These are phyloP conservation scores for Pararge aegeria DNA, from an alignment of 1,140 invertebrate genomes.

Conservation along the genomic window DNA sequence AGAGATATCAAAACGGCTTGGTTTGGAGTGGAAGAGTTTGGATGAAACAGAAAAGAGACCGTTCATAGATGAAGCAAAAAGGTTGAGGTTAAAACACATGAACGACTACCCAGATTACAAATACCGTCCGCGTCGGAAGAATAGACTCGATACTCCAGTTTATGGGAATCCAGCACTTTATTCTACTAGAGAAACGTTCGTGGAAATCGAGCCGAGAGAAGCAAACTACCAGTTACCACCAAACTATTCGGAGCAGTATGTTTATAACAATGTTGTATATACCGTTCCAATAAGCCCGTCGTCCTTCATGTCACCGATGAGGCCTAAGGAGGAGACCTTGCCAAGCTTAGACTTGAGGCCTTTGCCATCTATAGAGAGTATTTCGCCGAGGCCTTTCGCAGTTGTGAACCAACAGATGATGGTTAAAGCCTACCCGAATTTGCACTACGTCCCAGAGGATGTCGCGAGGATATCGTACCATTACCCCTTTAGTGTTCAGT, in stretches of 20 bases:
- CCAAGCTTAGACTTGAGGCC: slow-evolving; percentile 61
- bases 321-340: slow-evolving; percentile 55
- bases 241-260: slow-evolving; percentile 59
- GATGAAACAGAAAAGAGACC: slow-evolving; percentile 85
- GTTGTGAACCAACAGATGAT: slow-evolving; percentile 77
- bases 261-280: slow-evolving; percentile 72
- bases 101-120: slow-evolving; percentile 88
- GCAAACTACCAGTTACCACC: slow-evolving; percentile 54
- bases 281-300: slow-evolving; percentile 65
- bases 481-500: slow-evolving; percentile 69
- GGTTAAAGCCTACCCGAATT: slow-evolving; percentile 76
- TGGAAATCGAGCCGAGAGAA: slow-evolving; percentile 59
- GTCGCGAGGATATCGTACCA: slow-evolving; percentile 68
- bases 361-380: slow-evolving; percentile 70
- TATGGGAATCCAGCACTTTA: slow-evolving; percentile 51
- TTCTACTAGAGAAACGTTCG: slow-evolving; percentile 47
- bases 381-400: slow-evolving; percentile 67
- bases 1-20: slow-evolving; percentile 87
- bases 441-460: slow-evolving; percentile 67
- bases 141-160: slow-evolving; percentile 72
- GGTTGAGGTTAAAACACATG: slow-evolving; percentile 87
- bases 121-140: slow-evolving; percentile 85
- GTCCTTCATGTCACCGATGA: slow-evolving; percentile 55
- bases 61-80: slow-evolving; percentile 91
- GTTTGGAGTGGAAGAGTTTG: slow-evolving; percentile 85